These are phyloP conservation scores for Ictidomys tridecemlineatus DNA, from an alignment of 2,113 vertebrate genomes.

Conservation along the genomic window DNA sequence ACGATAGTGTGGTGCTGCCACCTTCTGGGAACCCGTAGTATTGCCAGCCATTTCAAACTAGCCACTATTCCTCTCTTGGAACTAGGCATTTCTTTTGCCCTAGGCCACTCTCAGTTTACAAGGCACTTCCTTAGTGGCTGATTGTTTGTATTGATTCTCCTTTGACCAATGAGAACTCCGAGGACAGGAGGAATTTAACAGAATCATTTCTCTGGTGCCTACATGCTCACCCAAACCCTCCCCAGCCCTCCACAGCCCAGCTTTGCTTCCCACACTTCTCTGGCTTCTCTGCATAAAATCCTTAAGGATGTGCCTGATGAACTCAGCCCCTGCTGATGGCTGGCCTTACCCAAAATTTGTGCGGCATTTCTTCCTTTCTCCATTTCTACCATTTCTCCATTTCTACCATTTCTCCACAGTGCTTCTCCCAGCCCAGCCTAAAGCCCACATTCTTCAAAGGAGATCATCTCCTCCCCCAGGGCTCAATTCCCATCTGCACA, in stretches of 20 bases:
- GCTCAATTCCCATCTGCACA: background rate
- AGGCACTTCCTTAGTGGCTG: background rate
- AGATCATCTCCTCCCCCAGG: fast-evolving
- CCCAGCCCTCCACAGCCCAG: background rate
- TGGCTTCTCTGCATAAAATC: background rate
- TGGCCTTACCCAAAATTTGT: background rate
- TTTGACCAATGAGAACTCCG: background rate
- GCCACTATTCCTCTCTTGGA: background rate
- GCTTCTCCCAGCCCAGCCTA: background rate
- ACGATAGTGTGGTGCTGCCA: background rate
- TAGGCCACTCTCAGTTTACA: background rate
- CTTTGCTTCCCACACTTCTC: background rate
- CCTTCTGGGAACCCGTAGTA: background rate
- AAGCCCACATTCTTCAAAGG: background rate
- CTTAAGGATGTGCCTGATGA: background rate
- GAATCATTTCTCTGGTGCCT: background rate
- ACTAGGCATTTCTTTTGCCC: fast-evolving
- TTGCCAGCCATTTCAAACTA: background rate
- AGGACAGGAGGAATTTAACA: background rate
- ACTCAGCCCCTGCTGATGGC: background rate
- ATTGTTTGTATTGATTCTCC: background rate
- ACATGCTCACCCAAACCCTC: background rate
- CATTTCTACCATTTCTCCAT: background rate
- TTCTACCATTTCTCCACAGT: background rate
- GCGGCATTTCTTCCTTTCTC: background rate